Conservation (phyloP, 2,888 invertebrate genomes). For the Thymelicus lineola region DNA sequence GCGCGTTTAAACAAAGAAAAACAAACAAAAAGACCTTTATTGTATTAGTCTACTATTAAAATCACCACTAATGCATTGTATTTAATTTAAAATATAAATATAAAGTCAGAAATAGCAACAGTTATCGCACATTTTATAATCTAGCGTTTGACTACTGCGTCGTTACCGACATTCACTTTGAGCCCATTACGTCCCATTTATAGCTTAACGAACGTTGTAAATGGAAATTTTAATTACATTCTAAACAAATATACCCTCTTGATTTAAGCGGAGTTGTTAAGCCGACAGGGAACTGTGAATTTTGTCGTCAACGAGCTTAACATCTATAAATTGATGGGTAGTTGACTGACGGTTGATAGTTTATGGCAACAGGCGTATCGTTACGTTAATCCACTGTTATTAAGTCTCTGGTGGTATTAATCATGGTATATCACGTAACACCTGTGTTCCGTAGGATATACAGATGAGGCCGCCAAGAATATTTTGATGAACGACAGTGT, state of each 20-base stretch:
- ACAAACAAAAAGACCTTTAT: too few relatives aligned
- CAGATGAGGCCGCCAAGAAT: too few relatives aligned
- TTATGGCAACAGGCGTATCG: not conserved
- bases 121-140: too few relatives aligned
- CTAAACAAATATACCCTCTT: slow-evolving; percentile 14
- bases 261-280: slow-evolving; percentile 13
- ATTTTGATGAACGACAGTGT: too few relatives aligned
- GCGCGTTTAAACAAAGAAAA: too few relatives aligned
- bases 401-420: not conserved
- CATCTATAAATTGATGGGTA: slow-evolving; percentile 2
- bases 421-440: too few relatives aligned
- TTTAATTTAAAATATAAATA: too few relatives aligned
- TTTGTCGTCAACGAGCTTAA: slow-evolving; percentile 23
- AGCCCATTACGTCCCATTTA: slow-evolving; percentile 47
- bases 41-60: too few relatives aligned
- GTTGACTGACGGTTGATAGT: not conserved
- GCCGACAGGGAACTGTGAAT: slow-evolving; percentile 1
- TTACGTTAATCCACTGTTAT: not conserved
- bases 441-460: too few relatives aligned
- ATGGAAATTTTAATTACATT: slow-evolving; percentile 65
- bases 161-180: slow-evolving; percentile 46
- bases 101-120: too few relatives aligned
- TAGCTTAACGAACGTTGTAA: slow-evolving; percentile 46
- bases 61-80: too few relatives aligned
- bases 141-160: not conserved